Evolutionary conservation across 2,113 vertebrate species (phyloP).

Genomic region (Etia nguti): DNA sequence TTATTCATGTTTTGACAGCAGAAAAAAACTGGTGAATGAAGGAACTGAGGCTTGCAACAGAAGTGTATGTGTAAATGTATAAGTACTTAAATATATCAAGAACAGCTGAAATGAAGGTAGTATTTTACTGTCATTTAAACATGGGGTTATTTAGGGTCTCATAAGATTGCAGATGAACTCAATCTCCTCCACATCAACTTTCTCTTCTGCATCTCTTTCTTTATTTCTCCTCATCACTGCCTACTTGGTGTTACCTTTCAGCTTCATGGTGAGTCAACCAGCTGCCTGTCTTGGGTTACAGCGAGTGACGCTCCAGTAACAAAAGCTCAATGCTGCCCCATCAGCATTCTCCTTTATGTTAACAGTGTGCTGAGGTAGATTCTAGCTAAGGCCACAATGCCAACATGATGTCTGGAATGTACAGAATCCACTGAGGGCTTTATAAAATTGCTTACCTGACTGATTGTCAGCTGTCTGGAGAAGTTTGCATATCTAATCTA

Average conservation of each 20-base stretch:
- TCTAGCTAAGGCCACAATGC: constrained; percentile 12
- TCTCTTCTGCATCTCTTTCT: not conserved
- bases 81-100: not conserved
- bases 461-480: no score
- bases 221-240: not conserved
- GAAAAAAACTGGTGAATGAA: not conserved
- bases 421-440: not conserved
- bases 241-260: constrained; percentile 35
- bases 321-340: constrained; percentile 34
- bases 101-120: not conserved
- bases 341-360: constrained; percentile 40
- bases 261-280: constrained; percentile 46
- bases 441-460: no score
- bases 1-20: constrained; percentile 39
- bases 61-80: not conserved
- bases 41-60: not conserved
- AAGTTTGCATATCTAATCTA: no score
- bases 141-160: not conserved
- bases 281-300: constrained; percentile 61
- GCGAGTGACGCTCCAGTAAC: constrained; percentile 63
- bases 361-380: constrained; percentile 32
- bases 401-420: not conserved
- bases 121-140: not conserved
- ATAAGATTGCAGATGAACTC: not conserved
- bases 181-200: not conserved